Percentiles rank a stretch among this genome's conserved stretches.
Conservation (phyloP, 2,113 vertebrate genomes). For the Melanerpes formicivorus region DNA sequence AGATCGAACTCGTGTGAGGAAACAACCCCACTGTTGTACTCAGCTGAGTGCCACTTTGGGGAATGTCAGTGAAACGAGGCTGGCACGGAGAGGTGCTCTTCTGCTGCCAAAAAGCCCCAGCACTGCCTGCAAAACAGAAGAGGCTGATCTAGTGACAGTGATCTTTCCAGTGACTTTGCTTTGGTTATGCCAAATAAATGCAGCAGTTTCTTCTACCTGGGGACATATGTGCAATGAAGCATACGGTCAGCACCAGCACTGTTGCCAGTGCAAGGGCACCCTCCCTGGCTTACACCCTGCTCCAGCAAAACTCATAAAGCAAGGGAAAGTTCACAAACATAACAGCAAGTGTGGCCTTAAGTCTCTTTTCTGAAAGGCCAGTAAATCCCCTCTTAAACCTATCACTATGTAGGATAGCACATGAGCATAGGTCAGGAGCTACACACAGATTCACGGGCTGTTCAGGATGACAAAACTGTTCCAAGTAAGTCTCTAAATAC, state of each 20-base stretch:
- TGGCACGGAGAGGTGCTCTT: not conserved
- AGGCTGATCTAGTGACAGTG: not conserved
- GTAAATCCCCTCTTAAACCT: not conserved
- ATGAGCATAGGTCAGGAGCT: not conserved
- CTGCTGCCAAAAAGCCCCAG: conserved; percentile 28
- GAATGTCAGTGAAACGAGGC: not conserved
- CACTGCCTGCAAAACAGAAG: conserved; percentile 49
- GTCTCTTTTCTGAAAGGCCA: not conserved
- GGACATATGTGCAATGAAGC: rapidly evolving
- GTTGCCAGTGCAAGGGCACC: rapidly evolving
- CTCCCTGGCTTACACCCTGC: rapidly evolving
- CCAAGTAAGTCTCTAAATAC: not conserved
- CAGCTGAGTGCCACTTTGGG: not conserved
- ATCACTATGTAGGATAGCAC: not conserved
- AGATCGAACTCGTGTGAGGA: not conserved
- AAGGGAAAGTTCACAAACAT: rapidly evolving
- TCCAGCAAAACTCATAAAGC: not conserved
- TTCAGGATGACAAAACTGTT: not conserved
- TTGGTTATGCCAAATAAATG: not conserved
- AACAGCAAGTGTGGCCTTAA: not conserved
- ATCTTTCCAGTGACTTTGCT: not conserved
- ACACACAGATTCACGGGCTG: not conserved
- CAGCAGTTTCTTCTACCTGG: not conserved
- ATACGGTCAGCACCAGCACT: rapidly evolving
- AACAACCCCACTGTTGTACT: not conserved